Base-by-base conservation (phyloP, 2,888 invertebrate species). In the Cosmorhoe ocellata region DNA sequence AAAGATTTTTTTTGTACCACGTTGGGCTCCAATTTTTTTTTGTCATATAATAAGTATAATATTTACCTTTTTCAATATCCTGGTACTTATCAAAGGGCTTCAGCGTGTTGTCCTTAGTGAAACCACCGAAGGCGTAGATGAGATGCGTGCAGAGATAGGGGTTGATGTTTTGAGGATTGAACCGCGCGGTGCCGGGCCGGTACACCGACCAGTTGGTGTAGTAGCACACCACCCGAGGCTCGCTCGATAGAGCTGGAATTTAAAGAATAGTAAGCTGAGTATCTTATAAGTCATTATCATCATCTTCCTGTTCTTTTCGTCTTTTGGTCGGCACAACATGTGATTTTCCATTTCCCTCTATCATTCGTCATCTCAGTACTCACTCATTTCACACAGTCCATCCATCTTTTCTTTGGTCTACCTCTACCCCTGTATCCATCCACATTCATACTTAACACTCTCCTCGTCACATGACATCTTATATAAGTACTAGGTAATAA, bases 161-260 rank as follows among this genome's bases (percentile, higher is more conserved):
- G 91, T 98, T 97, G 80, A 98, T 98, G 80, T 98, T 97, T 82
- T 97, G 96, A 0, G 98, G 97, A 72, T 95, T 95, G 86, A 97
- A 98, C 80, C 96, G 95, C 39, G 97, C 97, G 3, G 96, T 94
- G 43, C 97, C 97, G 1, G 97, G 97, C 57, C 97, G 91, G 83
- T 97, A 97, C 32, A 97, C 96, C 60, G 97, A 97, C 97, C 97
- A 97, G 85, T 97, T 97, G 34, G 97, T 97, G 91, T 97, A 97
- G 84, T 97, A 97, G 75, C 97, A 97, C 46, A 97, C 97, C 67
- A 97, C 94, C 64, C 95, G 93, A 47, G 93, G 93, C 78, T 95
- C 94, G 61, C 74, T 76, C 11, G 84, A 69, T 50, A 69, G 58
- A 45, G 71, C 88, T 88, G 81, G 59, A 60, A 53, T 53, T 34